These are phyloP conservation scores for Callyntrura sp. DNA, from an alignment of 2,888 invertebrate genomes.

Conservation along the genomic window DNA sequence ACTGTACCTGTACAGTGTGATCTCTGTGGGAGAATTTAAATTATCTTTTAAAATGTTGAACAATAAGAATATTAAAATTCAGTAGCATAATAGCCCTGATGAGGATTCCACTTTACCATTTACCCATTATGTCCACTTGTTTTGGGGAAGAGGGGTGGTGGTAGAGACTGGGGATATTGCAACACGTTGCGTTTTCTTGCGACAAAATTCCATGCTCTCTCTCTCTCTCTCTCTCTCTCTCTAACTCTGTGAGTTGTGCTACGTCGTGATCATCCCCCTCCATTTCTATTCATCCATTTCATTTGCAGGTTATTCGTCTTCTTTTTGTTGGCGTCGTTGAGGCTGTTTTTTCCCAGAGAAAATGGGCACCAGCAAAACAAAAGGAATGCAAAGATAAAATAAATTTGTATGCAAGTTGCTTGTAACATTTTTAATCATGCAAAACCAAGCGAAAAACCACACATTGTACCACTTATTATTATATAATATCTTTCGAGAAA, in stretches of 20 bases:
- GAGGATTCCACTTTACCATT: not conserved
- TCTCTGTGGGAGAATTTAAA: slow-evolving; percentile 55
- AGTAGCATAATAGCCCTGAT: slow-evolving; percentile 35
- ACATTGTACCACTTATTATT: not conserved
- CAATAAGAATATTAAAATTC: slow-evolving; percentile 59
- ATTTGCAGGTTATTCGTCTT: slow-evolving; percentile 26
- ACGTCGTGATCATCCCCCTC: slow-evolving; percentile 33
- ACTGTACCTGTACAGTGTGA: not conserved
- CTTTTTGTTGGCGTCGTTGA: not conserved
- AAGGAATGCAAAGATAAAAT: slow-evolving; percentile 10
- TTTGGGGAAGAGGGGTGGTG: slow-evolving; percentile 1
- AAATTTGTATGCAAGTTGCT: slow-evolving; percentile 27
- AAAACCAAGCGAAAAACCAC: slow-evolving; percentile 15
- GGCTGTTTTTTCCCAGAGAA: slow-evolving; percentile 17
- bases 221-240: not conserved
- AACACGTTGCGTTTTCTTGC: not conserved
- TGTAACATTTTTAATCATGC: slow-evolving; percentile 8
- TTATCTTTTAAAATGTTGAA: slow-evolving; percentile 55
- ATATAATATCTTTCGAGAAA: not conserved
- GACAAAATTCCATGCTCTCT: slow-evolving; percentile 35
- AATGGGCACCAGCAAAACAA: slow-evolving; percentile 7
- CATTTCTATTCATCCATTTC: slow-evolving; percentile 44
- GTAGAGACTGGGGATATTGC: too few species aligned
- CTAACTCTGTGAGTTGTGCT: too few species aligned
- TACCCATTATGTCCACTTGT: not conserved